Evolutionary conservation across 1,140 invertebrate genomes (phyloP), one percentile per base, ranked within the genome.

Genomic region (Antheraea mylitta): DNA sequence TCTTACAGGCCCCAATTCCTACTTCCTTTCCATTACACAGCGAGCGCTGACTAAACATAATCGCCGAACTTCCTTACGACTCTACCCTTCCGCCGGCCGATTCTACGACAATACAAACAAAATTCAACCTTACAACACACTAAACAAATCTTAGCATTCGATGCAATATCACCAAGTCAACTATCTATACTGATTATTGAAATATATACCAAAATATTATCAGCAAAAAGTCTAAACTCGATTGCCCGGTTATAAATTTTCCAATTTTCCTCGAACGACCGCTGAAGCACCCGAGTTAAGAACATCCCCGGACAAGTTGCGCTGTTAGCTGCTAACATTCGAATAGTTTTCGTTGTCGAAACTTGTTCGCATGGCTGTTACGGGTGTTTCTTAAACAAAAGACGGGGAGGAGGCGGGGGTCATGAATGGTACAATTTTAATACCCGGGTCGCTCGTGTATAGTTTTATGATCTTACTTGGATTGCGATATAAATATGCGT

Each of bases 11-110:
- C 45, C 86, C 89, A 83, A 89, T 90, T 86, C 83, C 89, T 89
- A 91, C 89, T 91, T 91, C 89, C 89, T 91, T 91, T 88, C 89
- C 89, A 90, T 91, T 91, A 91, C 87, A 86, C 89, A 82, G 81
- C 80, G 80, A 86, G 78, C 82, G 85, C 87, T 91, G 87, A 90
- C 87, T 91, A 90, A 89, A 91, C 89, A 90, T 90, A 91, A 91
- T 91, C 89, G 87, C 82, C 83, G 81, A 90, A 90, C 89, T 91
- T 91, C 89, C 89, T 91, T 91, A 91, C 89, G 89, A 90, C 86
- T 90, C 75, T 88, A 89, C 89, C 87, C 89, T 90, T 91, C 87
- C 89, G 86, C 77, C 72, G 74, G 86, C 85, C 82, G 79, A 82
- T 84, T 87, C 79, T 70, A 66, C 66, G 45, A 60, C 45, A 66